Percentiles rank a stretch among this genome's conserved stretches.
Conservation (phyloP, 2,888 invertebrate genomes). For the Cheiracanthium punctorium region DNA sequence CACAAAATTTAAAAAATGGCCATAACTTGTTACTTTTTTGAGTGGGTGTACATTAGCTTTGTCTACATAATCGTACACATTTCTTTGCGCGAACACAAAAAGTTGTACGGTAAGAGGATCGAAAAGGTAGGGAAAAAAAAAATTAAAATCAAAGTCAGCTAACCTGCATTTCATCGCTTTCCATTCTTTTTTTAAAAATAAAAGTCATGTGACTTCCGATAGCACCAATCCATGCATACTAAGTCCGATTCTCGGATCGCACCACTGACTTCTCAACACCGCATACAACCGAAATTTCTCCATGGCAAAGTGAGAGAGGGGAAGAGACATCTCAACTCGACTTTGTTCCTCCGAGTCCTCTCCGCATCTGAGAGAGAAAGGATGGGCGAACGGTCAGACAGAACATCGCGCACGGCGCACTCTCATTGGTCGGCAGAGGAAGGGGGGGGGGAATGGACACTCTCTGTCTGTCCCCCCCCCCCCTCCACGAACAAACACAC, state of each 20-base stretch:
- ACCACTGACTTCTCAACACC: not conserved
- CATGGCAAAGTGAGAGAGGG: not conserved
- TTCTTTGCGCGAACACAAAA: too few species aligned
- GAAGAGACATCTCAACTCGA: not conserved
- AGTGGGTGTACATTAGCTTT: too few species aligned
- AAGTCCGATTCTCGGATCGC: not conserved
- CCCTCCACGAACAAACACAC: not conserved
- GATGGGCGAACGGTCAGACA: constrained; percentile 40
- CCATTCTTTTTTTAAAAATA: too few species aligned
- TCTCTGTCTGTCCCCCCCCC: not conserved
- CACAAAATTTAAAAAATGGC: too few species aligned
- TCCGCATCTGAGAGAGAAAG: constrained; percentile 43
- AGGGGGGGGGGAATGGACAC: constrained; percentile 7
- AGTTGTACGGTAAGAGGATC: too few species aligned
- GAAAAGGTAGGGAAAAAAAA: too few species aligned
- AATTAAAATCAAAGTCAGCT: too few species aligned
- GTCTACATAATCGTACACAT: too few species aligned
- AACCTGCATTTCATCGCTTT: too few species aligned
- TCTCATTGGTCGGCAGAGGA: constrained; percentile 59
- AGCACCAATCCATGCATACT: not conserved
- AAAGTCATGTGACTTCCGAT: not conserved
- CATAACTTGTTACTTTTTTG: too few species aligned
- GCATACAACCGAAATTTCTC: not conserved
- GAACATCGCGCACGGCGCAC: constrained; percentile 44
- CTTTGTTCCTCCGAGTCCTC: not conserved